A percentile compares a stretch with the other conserved stretches of the same genome.
Conservation (phyloP, 2,113 vertebrate genomes). For the Rhinopomastus cyanomelas region DNA sequence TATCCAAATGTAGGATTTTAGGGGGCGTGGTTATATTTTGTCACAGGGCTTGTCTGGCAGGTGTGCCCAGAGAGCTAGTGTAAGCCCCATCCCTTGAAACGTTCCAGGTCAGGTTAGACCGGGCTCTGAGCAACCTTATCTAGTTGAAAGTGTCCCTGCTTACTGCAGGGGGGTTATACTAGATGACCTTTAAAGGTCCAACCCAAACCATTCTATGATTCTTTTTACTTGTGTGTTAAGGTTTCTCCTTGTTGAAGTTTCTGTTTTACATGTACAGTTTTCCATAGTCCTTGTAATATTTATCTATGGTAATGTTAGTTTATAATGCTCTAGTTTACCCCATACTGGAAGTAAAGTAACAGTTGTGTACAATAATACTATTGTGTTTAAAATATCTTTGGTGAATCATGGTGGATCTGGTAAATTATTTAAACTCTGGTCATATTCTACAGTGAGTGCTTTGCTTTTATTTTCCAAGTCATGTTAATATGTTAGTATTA, state of each 20-base stretch:
- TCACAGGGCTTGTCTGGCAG: background rate
- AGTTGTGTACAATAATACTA: background rate
- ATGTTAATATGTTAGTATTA: background rate
- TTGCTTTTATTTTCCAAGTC: slow-evolving; percentile 2
- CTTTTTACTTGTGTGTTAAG: background rate
- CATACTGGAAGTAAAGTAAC: background rate
- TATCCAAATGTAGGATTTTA: background rate
- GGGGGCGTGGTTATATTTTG: background rate
- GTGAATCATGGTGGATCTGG: background rate
- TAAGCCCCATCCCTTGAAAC: too few species aligned
- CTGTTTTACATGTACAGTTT: background rate
- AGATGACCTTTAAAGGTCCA: too few species aligned
- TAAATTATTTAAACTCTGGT: background rate
- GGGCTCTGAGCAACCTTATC: too few species aligned
- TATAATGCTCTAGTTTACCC: background rate
- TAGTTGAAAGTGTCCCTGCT: too few species aligned
- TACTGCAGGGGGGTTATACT: too few species aligned
- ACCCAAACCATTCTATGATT: too few species aligned
- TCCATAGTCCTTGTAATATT: background rate
- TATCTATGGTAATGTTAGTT: background rate
- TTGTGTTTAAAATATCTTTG: background rate
- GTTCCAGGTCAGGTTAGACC: too few species aligned
- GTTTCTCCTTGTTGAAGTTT: background rate
- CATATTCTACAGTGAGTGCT: background rate
- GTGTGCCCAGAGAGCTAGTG: too few species aligned